phyloP scores from a whole-genome alignment of 1,140 invertebrate genomes.

The Diuraphis noxia region DNA sequence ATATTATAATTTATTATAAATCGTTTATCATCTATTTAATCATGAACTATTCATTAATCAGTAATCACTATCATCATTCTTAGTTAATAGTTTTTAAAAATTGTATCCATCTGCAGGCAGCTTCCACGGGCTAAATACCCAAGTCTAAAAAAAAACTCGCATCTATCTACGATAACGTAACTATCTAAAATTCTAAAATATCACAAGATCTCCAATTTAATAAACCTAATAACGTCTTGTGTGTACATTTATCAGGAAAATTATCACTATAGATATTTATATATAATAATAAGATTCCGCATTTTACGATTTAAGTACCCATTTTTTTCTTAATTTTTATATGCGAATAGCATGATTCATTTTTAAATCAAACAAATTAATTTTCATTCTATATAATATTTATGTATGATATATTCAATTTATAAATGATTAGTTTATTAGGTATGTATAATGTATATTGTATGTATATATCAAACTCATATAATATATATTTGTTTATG shows the following conservation, averaged over 20 bases:
- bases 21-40: not conserved
- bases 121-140: not conserved
- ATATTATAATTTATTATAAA: not conserved
- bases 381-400: not conserved
- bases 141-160: not conserved
- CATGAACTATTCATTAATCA: not conserved
- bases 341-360: not conserved
- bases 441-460: too few species aligned
- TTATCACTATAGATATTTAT: not conserved
- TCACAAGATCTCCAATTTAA: not conserved
- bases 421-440: not conserved
- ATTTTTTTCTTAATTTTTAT: not conserved
- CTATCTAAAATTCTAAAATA: not conserved
- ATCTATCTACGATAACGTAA: not conserved
- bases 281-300: not conserved
- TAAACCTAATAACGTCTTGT: not conserved
- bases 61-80: too few species aligned
- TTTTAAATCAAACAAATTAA: not conserved
- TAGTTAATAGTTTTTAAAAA: not conserved
- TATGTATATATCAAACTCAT: not conserved
- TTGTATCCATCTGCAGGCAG: not conserved
- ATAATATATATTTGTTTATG: not conserved
- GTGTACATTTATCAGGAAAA: not conserved
- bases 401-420: not conserved
- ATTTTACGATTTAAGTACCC: not conserved